Evolutionary conservation across 2,888 invertebrate genomes (phyloP).

Genomic region (Aphodius granarius): DNA sequence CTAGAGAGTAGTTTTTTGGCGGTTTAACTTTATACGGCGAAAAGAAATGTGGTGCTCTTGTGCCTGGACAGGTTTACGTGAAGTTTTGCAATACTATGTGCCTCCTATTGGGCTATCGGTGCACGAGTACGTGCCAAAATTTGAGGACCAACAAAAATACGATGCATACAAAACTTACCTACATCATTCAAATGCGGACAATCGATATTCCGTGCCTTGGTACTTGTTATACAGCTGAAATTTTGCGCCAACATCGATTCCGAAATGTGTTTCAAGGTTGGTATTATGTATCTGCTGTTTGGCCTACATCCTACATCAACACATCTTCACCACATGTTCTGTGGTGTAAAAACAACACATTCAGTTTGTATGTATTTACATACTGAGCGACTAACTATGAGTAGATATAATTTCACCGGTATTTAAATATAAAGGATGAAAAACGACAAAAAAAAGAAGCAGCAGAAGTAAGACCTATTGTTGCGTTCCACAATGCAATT

Average conservation of each 20-base stretch:
- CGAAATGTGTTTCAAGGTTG: not conserved
- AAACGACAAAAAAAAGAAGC: no score
- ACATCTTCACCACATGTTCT: no score
- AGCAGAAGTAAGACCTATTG: no score
- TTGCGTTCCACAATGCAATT: no score
- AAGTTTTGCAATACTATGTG: not conserved
- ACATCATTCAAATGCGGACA: not conserved
- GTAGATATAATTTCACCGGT: no score
- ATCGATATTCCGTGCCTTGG: not conserved
- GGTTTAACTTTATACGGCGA: not conserved
- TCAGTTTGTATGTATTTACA: no score
- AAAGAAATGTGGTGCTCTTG: not conserved
- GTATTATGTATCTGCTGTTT: no score
- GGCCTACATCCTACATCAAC: no score
- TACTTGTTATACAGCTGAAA: not conserved
- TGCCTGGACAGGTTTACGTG: not conserved
- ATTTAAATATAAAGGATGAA: no score
- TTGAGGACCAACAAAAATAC: not conserved
- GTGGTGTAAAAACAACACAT: no score
- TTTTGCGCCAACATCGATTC: not conserved
- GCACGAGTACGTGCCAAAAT: not conserved
- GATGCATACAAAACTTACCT: not conserved
- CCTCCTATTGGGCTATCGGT: not conserved
- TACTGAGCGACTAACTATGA: no score
- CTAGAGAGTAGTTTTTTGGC: constrained; percentile 16